Evolutionary conservation across 2,113 vertebrate species (phyloP).

Genomic region (Lycocorax pyrrhopterus): DNA sequence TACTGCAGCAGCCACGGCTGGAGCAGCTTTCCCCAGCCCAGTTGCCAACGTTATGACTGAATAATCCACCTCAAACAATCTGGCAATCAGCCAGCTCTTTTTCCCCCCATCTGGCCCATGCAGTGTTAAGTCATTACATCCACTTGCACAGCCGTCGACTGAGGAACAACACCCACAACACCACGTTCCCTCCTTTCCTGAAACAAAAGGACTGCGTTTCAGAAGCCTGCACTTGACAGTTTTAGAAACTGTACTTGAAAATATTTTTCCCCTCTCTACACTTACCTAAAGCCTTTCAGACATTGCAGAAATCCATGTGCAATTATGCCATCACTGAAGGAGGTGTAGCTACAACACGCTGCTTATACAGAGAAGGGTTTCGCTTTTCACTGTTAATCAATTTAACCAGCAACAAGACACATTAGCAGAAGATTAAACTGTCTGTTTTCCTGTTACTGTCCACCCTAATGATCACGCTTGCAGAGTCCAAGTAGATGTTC

Average conservation of each 20-base stretch:
- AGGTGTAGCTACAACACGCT: not conserved
- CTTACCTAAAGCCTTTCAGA: not conserved
- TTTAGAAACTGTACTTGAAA: not conserved
- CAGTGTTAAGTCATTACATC: not conserved
- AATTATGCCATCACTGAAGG: not conserved
- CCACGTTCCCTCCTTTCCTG: fast-evolving
- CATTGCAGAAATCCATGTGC: not conserved
- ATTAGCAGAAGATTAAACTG: not conserved
- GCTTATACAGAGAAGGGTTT: not conserved
- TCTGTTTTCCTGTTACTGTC: not conserved
- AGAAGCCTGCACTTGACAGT: not conserved
- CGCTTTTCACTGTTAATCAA: not conserved
- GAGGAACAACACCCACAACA: not conserved
- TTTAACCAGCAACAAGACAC: not conserved
- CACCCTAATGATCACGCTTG: not conserved
- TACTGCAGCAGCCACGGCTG: not conserved
- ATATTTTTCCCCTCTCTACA: not conserved
- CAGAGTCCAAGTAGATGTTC: not conserved
- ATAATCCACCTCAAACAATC: not conserved
- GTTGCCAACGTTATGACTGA: not conserved
- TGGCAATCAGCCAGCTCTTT: not conserved
- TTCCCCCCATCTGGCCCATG: fast-evolving
- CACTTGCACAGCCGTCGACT: fast-evolving
- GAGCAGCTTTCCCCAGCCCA: too few relatives aligned
- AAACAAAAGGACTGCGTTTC: not conserved